Evolutionary conservation across 2,113 vertebrate genomes (phyloP).

Genomic region (Pomatorhinus ruficollis): DNA sequence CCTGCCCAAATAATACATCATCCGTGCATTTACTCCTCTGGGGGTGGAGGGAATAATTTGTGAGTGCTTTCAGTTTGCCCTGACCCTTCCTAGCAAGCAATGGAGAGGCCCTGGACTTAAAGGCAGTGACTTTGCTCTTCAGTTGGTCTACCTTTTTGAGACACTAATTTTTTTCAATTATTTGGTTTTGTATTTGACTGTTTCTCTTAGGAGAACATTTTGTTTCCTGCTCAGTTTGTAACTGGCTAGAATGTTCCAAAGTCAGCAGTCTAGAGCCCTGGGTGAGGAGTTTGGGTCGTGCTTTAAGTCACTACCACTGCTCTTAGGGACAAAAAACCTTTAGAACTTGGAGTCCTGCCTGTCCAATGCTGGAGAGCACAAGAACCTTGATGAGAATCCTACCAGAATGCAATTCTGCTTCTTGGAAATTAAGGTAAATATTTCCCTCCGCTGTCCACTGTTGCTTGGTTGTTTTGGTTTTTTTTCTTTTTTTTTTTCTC

Average conservation of each 20-base stretch:
- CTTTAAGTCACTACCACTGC: constrained; percentile 60
- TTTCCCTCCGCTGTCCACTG: constrained; percentile 24
- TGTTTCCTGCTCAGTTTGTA: constrained; percentile 66
- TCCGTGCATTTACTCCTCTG: background rate
- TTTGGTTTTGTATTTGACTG: constrained; percentile 65
- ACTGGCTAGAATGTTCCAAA: constrained; percentile 65
- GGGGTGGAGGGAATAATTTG: background rate
- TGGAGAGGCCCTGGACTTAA: background rate
- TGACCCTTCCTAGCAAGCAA: background rate
- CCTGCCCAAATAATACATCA: background rate
- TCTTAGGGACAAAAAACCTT: constrained; percentile 65
- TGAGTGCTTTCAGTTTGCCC: background rate
- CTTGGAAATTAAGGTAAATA: constrained; percentile 57
- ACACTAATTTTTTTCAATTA: constrained; percentile 49
- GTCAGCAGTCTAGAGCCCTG: constrained; percentile 57
- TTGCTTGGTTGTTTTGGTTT: constrained; percentile 1
- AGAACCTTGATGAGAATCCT: constrained; percentile 55
- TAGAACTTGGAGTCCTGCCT: constrained; percentile 68
- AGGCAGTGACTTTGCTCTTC: background rate
- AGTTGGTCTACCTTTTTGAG: constrained; percentile 33
- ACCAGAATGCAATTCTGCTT: constrained; percentile 60
- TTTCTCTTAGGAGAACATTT: constrained; percentile 68
- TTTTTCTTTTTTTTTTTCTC: background rate
- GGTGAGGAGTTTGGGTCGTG: constrained; percentile 59
- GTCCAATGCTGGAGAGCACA: constrained; percentile 57